Percentiles rank a stretch among this genome's conserved stretches.
Conservation (phyloP, 2,113 vertebrate genomes). For the Falcunculus frontatus region DNA sequence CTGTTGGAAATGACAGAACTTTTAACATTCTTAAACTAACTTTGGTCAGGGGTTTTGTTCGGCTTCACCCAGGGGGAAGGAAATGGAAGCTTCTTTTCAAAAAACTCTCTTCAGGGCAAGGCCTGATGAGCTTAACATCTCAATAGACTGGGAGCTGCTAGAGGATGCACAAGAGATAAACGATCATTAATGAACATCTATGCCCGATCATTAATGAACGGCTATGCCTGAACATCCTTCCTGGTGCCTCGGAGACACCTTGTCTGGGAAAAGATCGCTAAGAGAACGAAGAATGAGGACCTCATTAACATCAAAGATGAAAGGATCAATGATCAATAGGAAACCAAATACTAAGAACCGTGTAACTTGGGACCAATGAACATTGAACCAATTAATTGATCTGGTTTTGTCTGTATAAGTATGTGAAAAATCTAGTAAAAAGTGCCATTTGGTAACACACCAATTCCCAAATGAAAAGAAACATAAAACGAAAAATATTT, state of each 20-base stretch:
- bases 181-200: not conserved
- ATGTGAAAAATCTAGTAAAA: not conserved
- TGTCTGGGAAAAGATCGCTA: not conserved
- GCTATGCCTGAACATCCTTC: not conserved
- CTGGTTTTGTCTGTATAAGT: not conserved
- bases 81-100: too few relatives aligned
- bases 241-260: not conserved
- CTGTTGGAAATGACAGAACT: not conserved
- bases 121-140: not conserved
- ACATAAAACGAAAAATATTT: not conserved
- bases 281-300: not conserved
- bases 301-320: not conserved
- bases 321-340: not conserved
- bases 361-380: not conserved
- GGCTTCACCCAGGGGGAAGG: not conserved
- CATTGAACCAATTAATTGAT: not conserved
- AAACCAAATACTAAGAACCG: not conserved
- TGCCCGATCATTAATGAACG: too few relatives aligned
- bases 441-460: too few relatives aligned
- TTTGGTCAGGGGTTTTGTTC: not conserved
- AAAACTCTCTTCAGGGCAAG: not conserved
- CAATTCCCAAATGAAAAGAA: not conserved
- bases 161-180: not conserved
- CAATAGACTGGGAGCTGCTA: not conserved
- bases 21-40: not conserved